Evolutionary conservation across 2,888 invertebrate genomes (phyloP).

Genomic region (Oligia strigilis): DNA sequence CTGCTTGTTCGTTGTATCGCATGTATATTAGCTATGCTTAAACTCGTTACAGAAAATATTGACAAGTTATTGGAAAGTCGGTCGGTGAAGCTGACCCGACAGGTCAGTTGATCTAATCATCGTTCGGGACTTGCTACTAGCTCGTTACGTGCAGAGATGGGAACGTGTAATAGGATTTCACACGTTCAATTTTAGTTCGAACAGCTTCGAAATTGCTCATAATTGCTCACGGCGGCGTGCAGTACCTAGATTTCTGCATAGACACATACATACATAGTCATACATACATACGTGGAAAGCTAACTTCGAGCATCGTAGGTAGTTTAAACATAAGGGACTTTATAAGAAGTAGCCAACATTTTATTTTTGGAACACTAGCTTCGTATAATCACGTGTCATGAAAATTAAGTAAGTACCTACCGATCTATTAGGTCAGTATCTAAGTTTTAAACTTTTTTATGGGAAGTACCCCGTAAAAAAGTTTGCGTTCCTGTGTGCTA

Average conservation of each 20-base stretch:
- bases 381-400: neutral
- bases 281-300: neutral
- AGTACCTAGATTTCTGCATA: neutral
- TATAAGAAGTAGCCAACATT: neutral
- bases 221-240: neutral
- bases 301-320: neutral
- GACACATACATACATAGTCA: neutral
- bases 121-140: too few relatives aligned
- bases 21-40: too few relatives aligned
- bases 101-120: neutral
- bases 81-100: neutral
- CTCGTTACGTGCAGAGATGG: neutral
- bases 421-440: neutral
- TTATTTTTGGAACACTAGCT: neutral
- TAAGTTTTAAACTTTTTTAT: neutral
- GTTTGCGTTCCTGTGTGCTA: neutral
- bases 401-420: neutral
- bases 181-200: neutral
- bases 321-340: neutral
- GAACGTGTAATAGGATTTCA: neutral
- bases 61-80: neutral
- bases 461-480: neutral
- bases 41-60: neutral
- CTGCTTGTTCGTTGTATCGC: neutral
- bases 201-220: neutral